Conservation (phyloP, 1,140 invertebrate genomes). For the Portunus trituberculatus region DNA sequence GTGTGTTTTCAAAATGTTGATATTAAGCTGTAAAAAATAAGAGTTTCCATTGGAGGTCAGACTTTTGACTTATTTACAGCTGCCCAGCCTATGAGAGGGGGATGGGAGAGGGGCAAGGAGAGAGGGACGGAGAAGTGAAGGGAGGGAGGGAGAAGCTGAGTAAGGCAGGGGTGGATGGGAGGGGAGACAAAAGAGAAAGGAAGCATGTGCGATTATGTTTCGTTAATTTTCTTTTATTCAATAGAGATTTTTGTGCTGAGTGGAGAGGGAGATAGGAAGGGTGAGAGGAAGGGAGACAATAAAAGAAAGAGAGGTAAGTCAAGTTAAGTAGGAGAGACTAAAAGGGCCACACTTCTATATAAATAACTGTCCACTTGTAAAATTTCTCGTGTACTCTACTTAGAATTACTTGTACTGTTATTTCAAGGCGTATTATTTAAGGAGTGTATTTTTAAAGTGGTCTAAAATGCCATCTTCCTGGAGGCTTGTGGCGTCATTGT, state of each 20-base stretch:
- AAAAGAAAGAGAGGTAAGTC: neutral
- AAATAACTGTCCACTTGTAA: too few species aligned
- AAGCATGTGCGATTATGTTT: neutral
- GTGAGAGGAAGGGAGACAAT: too few species aligned
- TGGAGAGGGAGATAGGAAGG: neutral
- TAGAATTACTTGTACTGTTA: too few species aligned
- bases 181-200: neutral
- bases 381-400: too few species aligned
- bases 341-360: neutral
- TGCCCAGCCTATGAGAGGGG: neutral
- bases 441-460: neutral
- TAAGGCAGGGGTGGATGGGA: neutral
- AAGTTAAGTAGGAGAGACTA: neutral
- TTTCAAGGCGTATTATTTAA: neutral
- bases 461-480: neutral
- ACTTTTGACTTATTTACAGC: neutral
- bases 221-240: too few species aligned
- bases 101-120: neutral
- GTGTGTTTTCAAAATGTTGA: conserved; percentile 15
- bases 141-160: neutral
- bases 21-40: conserved; percentile 7
- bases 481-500: neutral
- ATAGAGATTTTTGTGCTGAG: neutral
- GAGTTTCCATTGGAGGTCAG: neutral
- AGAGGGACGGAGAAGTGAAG: neutral